Evolutionary conservation across 1,140 invertebrate species (phyloP).

Genomic region (Rhagoletis zephyria): DNA sequence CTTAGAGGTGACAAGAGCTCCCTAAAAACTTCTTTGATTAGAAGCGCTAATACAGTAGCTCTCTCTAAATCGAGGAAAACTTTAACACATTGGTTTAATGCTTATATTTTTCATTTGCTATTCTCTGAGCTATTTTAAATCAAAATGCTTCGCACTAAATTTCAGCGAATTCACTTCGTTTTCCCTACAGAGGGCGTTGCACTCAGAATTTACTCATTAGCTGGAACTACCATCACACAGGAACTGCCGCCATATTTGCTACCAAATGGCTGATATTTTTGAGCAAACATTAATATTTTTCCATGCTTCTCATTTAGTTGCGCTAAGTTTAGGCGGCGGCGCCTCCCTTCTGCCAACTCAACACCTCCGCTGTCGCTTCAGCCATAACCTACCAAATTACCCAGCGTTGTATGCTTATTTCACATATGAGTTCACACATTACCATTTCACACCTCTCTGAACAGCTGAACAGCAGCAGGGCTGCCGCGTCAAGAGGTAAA

Average conservation of each 20-base stretch:
- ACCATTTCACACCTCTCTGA: slow-evolving; percentile 44
- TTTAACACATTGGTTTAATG: no score
- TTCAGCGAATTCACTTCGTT: neutral
- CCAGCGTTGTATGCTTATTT: slow-evolving; percentile 31
- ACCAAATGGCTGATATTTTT: neutral
- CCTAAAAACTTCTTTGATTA: no score
- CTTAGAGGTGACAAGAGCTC: no score
- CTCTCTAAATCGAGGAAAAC: no score
- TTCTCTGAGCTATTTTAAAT: no score
- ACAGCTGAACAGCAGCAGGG: neutral
- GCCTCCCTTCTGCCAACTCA: neutral
- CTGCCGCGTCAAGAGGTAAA: neutral
- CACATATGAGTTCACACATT: slow-evolving; percentile 49
- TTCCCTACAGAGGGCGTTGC: neutral
- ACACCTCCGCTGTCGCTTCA: neutral
- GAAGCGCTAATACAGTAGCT: no score
- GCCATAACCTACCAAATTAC: slow-evolving; percentile 32
- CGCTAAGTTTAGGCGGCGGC: slow-evolving; percentile 23
- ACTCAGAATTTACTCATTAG: slow-evolving; percentile 28
- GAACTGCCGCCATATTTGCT: slow-evolving; percentile 37
- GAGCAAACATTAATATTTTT: neutral
- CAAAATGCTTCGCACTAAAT: no score
- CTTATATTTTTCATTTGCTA: no score
- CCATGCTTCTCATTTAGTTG: neutral
- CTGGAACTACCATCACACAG: neutral